phyloP scores from a whole-genome alignment of 2,113 vertebrate genomes.

The Caracal caracal region DNA sequence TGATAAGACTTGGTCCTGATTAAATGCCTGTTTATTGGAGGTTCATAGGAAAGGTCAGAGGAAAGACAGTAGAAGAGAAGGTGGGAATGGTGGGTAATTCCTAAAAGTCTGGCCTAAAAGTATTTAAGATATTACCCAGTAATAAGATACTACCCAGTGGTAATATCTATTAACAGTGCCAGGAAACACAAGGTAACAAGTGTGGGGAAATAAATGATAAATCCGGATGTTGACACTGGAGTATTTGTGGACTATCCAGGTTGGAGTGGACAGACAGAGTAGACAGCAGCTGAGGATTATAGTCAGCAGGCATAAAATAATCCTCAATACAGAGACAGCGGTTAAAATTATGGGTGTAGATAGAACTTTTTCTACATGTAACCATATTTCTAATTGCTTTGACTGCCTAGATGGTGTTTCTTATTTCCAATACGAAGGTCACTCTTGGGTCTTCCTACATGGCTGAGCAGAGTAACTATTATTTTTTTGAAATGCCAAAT shows the following conservation, averaged over 20 bases:
- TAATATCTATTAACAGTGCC: not conserved
- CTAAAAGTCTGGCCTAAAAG: not conserved
- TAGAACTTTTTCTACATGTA: not conserved
- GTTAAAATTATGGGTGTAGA: not conserved
- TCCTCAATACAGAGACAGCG: not conserved
- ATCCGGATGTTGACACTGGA: not conserved
- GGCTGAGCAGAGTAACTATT: not conserved
- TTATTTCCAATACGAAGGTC: not conserved
- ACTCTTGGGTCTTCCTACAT: not conserved
- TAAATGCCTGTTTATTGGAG: not conserved
- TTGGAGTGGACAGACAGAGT: not conserved
- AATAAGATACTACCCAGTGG: too few relatives aligned
- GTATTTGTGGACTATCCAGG: not conserved
- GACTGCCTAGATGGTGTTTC: not conserved
- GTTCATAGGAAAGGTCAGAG: not conserved
- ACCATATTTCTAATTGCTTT: not conserved
- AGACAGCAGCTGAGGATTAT: not conserved
- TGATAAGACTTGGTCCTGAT: not conserved
- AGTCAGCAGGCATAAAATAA: not conserved
- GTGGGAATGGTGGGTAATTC: not conserved
- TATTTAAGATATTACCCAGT: too few relatives aligned
- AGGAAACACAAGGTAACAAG: not conserved
- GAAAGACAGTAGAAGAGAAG: not conserved
- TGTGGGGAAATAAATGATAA: not conserved
- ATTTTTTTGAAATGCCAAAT: slow-evolving; percentile 11